Conservation (phyloP, 64 coral and sea anemone species). For the Montipora efflorescens region DNA sequence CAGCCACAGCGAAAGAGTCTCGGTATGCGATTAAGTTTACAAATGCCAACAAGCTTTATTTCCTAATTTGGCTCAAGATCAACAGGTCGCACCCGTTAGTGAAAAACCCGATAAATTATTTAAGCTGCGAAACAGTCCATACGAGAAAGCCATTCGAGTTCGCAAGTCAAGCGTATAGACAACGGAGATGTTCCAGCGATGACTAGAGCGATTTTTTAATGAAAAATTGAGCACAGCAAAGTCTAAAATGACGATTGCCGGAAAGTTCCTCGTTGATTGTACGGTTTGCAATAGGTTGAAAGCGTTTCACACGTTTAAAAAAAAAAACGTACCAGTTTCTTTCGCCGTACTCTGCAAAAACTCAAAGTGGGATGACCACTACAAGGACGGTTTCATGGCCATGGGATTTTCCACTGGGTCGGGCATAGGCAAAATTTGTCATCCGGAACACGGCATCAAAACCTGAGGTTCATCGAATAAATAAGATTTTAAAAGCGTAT, state of each 20-base stretch:
- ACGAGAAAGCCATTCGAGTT: slow-evolving; percentile 31
- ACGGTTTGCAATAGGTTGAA: neutral
- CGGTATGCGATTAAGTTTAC: neutral
- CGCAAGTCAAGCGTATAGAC: slow-evolving; percentile 42
- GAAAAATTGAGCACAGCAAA: neutral
- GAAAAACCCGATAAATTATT: slow-evolving; percentile 34
- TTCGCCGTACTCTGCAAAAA: too few relatives aligned
- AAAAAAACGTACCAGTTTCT: too few relatives aligned
- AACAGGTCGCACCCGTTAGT: slow-evolving; percentile 36
- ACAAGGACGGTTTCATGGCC: too few relatives aligned
- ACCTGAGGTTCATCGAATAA: too few relatives aligned
- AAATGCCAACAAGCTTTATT: slow-evolving; percentile 33
- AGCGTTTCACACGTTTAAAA: too few relatives aligned
- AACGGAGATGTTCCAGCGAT: neutral
- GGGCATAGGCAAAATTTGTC: too few relatives aligned
- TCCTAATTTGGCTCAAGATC: slow-evolving; percentile 57
- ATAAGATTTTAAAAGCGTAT: too few relatives aligned
- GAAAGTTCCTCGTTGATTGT: neutral
- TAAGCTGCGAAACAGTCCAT: neutral
- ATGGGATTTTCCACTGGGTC: neutral
- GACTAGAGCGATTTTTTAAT: neutral
- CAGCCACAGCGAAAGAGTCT: neutral
- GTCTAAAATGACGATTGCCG: neutral
- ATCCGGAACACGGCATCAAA: too few relatives aligned
- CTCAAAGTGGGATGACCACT: too few relatives aligned